Conservation (phyloP, 2,113 vertebrate genomes). For the Triplophysa siluroides region DNA sequence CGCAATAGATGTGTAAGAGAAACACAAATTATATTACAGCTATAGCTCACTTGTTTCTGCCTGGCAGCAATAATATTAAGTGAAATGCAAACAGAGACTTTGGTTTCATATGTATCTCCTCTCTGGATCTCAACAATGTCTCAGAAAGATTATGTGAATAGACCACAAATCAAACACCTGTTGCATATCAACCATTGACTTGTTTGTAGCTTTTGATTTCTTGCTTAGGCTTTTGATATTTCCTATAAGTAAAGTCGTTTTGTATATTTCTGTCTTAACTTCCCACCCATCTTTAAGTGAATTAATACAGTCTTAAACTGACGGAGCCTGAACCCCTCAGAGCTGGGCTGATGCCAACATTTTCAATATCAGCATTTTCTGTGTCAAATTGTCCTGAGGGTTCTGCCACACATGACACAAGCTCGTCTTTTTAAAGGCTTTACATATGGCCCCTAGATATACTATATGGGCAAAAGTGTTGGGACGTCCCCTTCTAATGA, state of each 20-base stretch:
- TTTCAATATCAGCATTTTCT: conserved; percentile 34
- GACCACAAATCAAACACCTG: not conserved
- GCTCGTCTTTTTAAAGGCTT: not conserved
- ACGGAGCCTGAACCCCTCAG: not conserved
- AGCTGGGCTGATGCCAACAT: not conserved
- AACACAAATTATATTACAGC: not conserved
- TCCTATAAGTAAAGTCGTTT: not conserved
- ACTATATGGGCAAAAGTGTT: too few species aligned
- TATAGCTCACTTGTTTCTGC: too few species aligned
- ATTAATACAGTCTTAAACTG: conserved; percentile 19
- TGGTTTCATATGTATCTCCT: too few species aligned
- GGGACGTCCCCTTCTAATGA: not conserved
- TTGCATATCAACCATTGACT: too few species aligned
- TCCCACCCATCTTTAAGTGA: not conserved
- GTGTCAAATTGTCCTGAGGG: conserved; percentile 6
- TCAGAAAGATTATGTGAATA: too few species aligned
- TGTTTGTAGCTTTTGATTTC: too few species aligned
- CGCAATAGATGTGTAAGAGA: not conserved
- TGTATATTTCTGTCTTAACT: conserved; percentile 10
- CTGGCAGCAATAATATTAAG: not conserved
- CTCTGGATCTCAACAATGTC: not conserved
- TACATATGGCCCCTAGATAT: not conserved
- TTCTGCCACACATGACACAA: not conserved
- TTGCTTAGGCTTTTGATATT: too few species aligned
- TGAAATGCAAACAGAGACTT: not conserved